Percentiles rank a stretch among this genome's conserved stretches.
Evolutionary conservation across 2,888 invertebrate genomes (phyloP).

Genomic region (Drosophila rubida): DNA sequence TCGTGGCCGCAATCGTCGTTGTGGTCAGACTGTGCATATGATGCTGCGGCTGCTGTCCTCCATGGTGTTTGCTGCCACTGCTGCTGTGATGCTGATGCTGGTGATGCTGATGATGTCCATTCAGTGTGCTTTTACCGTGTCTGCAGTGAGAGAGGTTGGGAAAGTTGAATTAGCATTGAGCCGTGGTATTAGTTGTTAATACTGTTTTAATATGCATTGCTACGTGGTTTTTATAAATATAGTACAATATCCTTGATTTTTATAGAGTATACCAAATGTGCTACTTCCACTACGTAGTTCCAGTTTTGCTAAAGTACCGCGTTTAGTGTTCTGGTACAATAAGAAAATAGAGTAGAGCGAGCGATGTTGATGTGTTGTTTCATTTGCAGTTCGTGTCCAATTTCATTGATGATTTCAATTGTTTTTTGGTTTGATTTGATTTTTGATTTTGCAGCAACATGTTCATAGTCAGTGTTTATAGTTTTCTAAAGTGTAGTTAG

Average conservation of each 20-base stretch:
- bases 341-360: conserved; percentile 68
- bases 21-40: conserved; percentile 68
- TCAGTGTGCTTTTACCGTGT: conserved; percentile 81
- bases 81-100: conserved; percentile 39
- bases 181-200: neutral
- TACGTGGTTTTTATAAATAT: conserved; percentile 53
- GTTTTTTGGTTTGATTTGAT: conserved; percentile 19
- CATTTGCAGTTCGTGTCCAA: conserved; percentile 60
- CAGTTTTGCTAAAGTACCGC: conserved; percentile 64
- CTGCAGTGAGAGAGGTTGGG: conserved; percentile 45
- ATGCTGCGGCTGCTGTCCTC: conserved; percentile 58
- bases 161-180: neutral
- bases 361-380: conserved; percentile 62
- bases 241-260: conserved; percentile 35
- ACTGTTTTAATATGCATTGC: conserved; percentile 58
- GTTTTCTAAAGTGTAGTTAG: conserved; percentile 35
- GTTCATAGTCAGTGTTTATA: conserved; percentile 80
- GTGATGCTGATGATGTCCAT: conserved; percentile 48
- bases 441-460: conserved; percentile 72
- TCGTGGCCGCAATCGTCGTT: conserved; percentile 67
- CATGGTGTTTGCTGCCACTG: conserved; percentile 61
- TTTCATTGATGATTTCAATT: conserved; percentile 62
- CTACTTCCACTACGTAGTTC: conserved; percentile 75
- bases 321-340: conserved; percentile 51
- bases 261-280: conserved; percentile 50